These are phyloP conservation scores for Noctua comes DNA, from an alignment of 2,888 invertebrate species.

Conservation along the genomic window DNA sequence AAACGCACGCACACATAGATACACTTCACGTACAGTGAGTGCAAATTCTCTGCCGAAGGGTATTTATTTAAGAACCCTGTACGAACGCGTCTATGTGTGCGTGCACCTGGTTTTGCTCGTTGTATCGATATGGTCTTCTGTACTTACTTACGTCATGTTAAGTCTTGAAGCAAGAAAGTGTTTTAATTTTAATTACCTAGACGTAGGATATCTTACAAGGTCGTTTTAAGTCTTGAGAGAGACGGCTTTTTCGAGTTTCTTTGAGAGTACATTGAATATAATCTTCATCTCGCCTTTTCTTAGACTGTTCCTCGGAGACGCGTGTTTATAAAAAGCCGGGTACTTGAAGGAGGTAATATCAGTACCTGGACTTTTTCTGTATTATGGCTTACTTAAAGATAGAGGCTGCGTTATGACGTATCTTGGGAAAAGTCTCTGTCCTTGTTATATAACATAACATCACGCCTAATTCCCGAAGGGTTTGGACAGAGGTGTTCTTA, in stretches of 20 bases:
- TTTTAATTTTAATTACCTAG: constrained; percentile 59
- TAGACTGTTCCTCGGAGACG: constrained; percentile 16
- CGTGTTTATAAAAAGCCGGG: background rate
- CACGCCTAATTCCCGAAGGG: background rate
- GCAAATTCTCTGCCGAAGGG: background rate
- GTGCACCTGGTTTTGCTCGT: background rate
- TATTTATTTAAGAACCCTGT: background rate
- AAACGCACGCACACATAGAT: background rate
- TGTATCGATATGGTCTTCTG: background rate
- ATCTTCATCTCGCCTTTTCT: constrained; percentile 40
- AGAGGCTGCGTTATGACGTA: background rate
- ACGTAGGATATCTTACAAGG: constrained; percentile 42
- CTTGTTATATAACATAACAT: background rate
- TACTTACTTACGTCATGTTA: no score
- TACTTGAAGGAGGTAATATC: background rate
- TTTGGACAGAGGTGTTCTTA: background rate
- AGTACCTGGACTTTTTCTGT: background rate
- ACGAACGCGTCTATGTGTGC: background rate
- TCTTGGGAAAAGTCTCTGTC: background rate
- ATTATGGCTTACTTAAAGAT: background rate
- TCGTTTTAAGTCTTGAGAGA: constrained; percentile 30
- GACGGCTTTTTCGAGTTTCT: constrained; percentile 36
- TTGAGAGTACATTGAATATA: constrained; percentile 42
- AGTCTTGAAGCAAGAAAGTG: constrained; percentile 47
- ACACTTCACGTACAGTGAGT: no score